Evolutionary conservation across 2,113 vertebrate genomes (phyloP).

Genomic region (Gnathonemus echidnorhynchus): DNA sequence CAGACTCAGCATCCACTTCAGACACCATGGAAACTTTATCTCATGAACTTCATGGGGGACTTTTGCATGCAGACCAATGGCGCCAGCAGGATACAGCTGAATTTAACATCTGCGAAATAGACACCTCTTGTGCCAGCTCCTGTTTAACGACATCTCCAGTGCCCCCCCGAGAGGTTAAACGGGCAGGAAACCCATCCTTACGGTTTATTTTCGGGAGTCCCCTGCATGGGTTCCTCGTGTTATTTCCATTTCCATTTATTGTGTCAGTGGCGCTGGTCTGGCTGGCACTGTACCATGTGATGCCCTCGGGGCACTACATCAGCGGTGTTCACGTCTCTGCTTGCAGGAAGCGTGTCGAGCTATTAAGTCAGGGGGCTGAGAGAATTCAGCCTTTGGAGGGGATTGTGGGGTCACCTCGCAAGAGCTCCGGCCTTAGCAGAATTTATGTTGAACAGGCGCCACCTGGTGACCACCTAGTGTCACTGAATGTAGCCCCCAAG

Average conservation of each 20-base stretch:
- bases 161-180: neutral
- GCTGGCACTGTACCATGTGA: neutral
- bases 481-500: neutral
- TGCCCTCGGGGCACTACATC: neutral
- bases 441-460: slow-evolving; percentile 2
- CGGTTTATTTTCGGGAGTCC: slow-evolving; percentile 11
- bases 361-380: slow-evolving; percentile 6
- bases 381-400: neutral
- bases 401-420: neutral
- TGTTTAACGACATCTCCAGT: neutral
- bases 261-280: neutral
- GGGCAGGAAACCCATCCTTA: slow-evolving; percentile 12
- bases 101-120: neutral
- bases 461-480: slow-evolving; percentile 9
- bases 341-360: neutral
- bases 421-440: neutral
- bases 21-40: neutral
- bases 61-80: neutral
- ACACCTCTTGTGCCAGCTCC: neutral
- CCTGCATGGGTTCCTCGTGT: neutral
- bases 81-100: neutral
- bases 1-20: neutral
- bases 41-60: neutral
- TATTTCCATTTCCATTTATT: slow-evolving; percentile 16
- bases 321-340: neutral